phyloP scores from a whole-genome alignment of 2,113 vertebrate species.

The Neodon shergylaensis region DNA sequence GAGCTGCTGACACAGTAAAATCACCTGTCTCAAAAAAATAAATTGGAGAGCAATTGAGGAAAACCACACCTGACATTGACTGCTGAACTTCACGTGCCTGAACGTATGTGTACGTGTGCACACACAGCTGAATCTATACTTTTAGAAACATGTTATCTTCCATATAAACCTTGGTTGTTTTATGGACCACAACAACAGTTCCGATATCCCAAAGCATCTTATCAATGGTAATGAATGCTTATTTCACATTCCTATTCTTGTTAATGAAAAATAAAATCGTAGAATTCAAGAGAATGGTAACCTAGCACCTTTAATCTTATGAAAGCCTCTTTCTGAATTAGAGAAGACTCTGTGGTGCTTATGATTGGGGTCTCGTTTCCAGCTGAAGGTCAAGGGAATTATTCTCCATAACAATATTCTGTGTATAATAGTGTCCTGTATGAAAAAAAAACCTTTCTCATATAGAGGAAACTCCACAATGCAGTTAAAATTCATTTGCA shows the following conservation, averaged over 20 bases:
- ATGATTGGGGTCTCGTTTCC: slow-evolving; percentile 1
- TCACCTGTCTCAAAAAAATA: not conserved
- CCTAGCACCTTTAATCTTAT: not conserved
- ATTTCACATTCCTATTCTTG: not conserved
- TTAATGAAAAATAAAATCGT: slow-evolving; percentile 1
- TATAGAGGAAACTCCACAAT: slow-evolving; percentile 20
- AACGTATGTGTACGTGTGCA: not conserved
- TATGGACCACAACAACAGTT: not conserved
- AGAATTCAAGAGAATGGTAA: not conserved
- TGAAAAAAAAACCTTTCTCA: not conserved
- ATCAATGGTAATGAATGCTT: slow-evolving; percentile 9
- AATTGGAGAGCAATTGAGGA: not conserved
- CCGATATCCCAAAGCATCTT: not conserved
- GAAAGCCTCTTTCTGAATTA: slow-evolving; percentile 44
- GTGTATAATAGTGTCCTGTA: slow-evolving; percentile 17
- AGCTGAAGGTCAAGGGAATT: not conserved
- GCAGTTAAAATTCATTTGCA: slow-evolving; percentile 72
- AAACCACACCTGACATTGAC: no score
- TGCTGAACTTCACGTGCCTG: no score
- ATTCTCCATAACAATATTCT: slow-evolving; percentile 3
- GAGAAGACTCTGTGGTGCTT: slow-evolving; percentile 41
- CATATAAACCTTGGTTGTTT: not conserved
- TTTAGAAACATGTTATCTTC: slow-evolving; percentile 28
- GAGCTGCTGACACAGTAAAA: not conserved
- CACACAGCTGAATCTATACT: not conserved